These are phyloP conservation scores for Lophotis ruficrista DNA, from an alignment of 2,113 vertebrate genomes.

Conservation along the genomic window DNA sequence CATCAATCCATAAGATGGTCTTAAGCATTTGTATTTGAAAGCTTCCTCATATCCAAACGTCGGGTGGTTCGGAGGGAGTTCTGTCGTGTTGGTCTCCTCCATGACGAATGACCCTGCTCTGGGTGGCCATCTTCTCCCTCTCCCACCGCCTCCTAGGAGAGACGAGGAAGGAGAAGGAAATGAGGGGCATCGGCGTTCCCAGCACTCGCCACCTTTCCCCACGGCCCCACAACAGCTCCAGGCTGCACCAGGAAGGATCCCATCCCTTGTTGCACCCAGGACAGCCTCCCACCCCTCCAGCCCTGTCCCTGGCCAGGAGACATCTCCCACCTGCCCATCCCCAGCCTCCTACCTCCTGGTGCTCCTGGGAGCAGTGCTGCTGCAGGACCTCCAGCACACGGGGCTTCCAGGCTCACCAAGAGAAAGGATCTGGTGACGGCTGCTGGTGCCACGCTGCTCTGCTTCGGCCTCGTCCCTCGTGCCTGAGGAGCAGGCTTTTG, in stretches of 20 bases:
- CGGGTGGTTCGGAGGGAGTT: accelerated
- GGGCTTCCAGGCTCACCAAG: too few relatives aligned
- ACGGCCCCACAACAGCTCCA: accelerated
- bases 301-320: not conserved
- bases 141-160: not conserved
- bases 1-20: accelerated
- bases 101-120: not conserved
- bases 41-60: not conserved
- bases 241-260: not conserved
- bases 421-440: not conserved
- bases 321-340: not conserved
- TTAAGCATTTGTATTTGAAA: accelerated
- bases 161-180: not conserved
- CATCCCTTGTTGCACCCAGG: accelerated
- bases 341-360: not conserved
- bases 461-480: accelerated
- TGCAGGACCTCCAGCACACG: not conserved
- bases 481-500: not conserved
- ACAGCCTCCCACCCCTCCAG: not conserved
- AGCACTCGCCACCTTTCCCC: not conserved
- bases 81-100: not conserved
- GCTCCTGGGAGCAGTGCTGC: not conserved
- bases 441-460: not conserved
- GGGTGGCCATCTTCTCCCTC: accelerated
- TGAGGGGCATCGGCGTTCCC: accelerated